Conservation (phyloP, 2,797 vertebrate genomes). For the Pygocentrus nattereri region DNA sequence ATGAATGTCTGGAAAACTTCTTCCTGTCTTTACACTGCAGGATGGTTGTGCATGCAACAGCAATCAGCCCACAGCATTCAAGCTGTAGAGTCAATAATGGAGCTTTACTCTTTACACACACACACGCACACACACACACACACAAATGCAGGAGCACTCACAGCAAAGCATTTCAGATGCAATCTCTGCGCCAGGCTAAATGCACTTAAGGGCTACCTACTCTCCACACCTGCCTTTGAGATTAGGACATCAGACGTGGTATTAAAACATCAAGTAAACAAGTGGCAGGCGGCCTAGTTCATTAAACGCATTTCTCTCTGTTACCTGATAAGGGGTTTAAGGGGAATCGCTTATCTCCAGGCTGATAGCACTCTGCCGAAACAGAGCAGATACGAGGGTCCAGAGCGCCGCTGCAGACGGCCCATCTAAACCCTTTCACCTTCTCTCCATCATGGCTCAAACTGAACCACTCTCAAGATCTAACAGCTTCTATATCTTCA, state of each 20-base stretch:
- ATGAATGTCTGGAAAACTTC: not conserved
- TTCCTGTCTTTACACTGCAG: not conserved
- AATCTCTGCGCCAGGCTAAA: constrained; percentile 22
- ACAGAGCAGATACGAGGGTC: constrained; percentile 35
- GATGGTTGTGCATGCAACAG: not conserved
- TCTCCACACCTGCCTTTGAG: constrained; percentile 35
- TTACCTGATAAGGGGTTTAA: constrained; percentile 45
- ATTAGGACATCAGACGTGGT: constrained; percentile 36
- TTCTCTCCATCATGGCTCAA: not conserved
- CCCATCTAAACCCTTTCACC: constrained; percentile 17
- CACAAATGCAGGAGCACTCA: not conserved
- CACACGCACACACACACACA: not conserved
- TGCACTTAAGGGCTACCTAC: constrained; percentile 14
- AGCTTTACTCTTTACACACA: not conserved
- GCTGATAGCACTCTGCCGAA: constrained; percentile 28
- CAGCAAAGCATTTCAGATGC: constrained; percentile 6
- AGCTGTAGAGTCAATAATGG: not conserved
- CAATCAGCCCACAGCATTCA: not conserved
- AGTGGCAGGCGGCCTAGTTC: constrained; percentile 23
- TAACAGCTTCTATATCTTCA: constrained; percentile 22
- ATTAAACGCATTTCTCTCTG: constrained; percentile 40
- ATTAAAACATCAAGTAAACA: constrained; percentile 43
- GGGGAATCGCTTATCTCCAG: constrained; percentile 50
- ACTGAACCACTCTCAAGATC: constrained; percentile 14
- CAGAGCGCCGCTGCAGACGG: constrained; percentile 17